Percentiles rank a stretch among this genome's conserved stretches.
These are phyloP conservation scores for Myodes glareolus DNA, from an alignment of 2,113 vertebrate genomes.

Conservation along the genomic window DNA sequence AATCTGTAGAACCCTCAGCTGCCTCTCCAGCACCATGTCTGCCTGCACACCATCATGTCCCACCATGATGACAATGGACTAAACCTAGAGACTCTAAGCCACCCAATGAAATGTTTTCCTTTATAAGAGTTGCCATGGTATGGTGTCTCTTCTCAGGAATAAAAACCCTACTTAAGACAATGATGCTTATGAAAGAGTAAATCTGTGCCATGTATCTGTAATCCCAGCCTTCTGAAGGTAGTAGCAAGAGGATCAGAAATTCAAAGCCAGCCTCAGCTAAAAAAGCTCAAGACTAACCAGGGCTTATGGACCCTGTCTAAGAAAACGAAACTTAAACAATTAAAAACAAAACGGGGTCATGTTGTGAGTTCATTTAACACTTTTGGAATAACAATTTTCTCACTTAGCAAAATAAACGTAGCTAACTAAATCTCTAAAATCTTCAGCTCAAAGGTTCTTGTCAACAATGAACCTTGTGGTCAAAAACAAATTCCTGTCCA, in stretches of 20 bases:
- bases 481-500: background rate
- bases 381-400: background rate
- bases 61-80: background rate
- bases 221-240: background rate
- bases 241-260: background rate
- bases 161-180: background rate
- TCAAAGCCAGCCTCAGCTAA: no score
- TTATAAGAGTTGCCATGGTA: background rate
- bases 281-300: background rate
- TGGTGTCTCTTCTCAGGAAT: background rate
- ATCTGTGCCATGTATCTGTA: background rate
- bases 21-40: background rate
- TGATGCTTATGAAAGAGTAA: background rate
- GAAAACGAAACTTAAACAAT: background rate
- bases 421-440: background rate
- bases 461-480: background rate
- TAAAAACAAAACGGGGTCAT: background rate
- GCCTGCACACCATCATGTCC: background rate
- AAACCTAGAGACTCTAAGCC: background rate
- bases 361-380: background rate
- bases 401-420: background rate
- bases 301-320: background rate
- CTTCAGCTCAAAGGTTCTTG: background rate
- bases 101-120: background rate
- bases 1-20: background rate